These are phyloP conservation scores for Rhineura floridana DNA, from an alignment of 2,113 vertebrate species.

Conservation along the genomic window DNA sequence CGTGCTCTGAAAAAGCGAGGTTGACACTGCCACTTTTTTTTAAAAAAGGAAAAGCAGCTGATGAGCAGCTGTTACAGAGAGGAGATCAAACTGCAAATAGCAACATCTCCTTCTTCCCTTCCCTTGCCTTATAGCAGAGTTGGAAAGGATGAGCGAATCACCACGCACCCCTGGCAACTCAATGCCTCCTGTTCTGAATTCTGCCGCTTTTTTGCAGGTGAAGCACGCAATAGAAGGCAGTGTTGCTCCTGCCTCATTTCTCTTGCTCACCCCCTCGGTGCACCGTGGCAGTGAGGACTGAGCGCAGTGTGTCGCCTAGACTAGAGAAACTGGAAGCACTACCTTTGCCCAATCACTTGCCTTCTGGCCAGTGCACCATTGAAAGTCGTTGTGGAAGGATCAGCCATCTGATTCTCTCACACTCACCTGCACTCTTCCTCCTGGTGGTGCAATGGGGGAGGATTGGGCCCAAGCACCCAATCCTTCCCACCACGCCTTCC, in stretches of 20 bases:
- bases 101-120: background rate
- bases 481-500: background rate
- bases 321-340: background rate
- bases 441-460: background rate
- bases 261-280: background rate
- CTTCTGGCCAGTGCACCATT: background rate
- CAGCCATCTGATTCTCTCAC: background rate
- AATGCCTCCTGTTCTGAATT: background rate
- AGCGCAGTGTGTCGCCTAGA: background rate
- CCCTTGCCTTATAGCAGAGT: background rate
- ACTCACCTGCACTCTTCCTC: background rate
- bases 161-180: background rate
- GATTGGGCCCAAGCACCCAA: background rate
- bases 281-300: background rate
- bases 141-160: background rate
- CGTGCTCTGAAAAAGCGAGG: background rate
- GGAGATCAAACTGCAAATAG: background rate
- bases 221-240: background rate
- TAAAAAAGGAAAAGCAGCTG: background rate
- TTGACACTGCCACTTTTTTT: background rate
- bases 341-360: background rate
- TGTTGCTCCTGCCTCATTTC: background rate
- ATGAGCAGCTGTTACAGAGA: background rate
- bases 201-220: background rate
- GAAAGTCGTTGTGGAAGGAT: background rate